Percentiles rank a stretch among this genome's conserved stretches.
phyloP scores from a whole-genome alignment of 53 echinoderm and acorn worm genomes.

The Stichopus horrens region DNA sequence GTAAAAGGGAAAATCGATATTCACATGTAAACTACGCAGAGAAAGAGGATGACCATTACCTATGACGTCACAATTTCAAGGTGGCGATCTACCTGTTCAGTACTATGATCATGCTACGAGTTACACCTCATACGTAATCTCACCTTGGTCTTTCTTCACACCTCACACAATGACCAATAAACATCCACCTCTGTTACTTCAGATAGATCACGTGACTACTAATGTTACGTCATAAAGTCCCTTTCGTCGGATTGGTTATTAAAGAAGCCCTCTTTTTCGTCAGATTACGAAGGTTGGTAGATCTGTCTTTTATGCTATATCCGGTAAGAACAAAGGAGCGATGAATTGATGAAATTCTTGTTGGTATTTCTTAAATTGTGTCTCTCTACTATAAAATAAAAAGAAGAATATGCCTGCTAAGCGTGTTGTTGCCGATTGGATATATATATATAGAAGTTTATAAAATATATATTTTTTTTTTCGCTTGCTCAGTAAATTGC shows the following conservation, averaged over 20 bases:
- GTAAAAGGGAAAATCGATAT: too few species aligned
- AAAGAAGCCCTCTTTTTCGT: too few species aligned
- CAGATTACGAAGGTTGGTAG: too few species aligned
- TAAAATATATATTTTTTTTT: too few species aligned
- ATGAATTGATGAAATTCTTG: too few species aligned
- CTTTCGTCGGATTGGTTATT: not conserved
- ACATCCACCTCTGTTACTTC: not conserved
- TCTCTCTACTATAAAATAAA: too few species aligned
- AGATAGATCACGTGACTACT: conserved; percentile 19
- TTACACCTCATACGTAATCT: not conserved
- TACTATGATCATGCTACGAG: not conserved
- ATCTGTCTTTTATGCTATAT: too few species aligned
- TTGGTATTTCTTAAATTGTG: too few species aligned
- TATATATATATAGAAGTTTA: too few species aligned
- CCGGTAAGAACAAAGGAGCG: too few species aligned
- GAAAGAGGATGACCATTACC: not conserved
- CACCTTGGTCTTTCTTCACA: not conserved
- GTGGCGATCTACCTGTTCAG: not conserved
- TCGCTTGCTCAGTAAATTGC: not conserved
- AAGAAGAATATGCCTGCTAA: too few species aligned
- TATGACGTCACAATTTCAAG: not conserved
- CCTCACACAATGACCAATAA: conserved; percentile 41
- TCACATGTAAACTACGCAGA: not conserved
- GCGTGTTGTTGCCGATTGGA: too few species aligned
- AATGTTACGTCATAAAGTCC: not conserved